phyloP scores from a whole-genome alignment of 2,113 vertebrate species.

The Microcebus jonahi region DNA sequence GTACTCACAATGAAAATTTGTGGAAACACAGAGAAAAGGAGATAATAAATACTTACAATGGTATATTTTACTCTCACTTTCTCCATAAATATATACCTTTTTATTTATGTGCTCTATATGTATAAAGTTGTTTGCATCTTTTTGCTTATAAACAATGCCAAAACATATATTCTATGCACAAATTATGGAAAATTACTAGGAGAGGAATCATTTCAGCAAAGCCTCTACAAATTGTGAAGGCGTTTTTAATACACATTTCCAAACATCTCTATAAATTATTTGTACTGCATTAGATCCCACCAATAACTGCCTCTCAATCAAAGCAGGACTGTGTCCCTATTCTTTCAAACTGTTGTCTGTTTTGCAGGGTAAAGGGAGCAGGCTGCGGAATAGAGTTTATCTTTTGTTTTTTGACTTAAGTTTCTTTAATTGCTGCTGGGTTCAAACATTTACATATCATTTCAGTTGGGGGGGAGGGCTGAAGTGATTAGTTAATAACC shows the following conservation, averaged over 20 bases:
- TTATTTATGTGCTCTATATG: neutral
- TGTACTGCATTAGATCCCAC: too few relatives aligned
- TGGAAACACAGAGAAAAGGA: neutral
- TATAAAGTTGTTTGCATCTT: neutral
- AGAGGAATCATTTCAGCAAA: neutral
- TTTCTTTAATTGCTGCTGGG: neutral
- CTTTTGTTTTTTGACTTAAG: slow-evolving; percentile 28
- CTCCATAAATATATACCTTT: neutral
- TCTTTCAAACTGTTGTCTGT: neutral
- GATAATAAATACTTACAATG: neutral
- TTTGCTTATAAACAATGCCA: neutral
- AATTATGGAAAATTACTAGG: neutral
- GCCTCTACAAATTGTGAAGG: neutral
- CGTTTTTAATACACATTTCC: neutral
- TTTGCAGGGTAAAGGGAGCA: neutral
- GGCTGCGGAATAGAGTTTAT: neutral
- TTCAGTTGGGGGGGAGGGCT: neutral
- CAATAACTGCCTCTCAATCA: neutral
- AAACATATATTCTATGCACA: neutral
- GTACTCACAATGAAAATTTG: neutral
- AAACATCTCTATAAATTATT: neutral
- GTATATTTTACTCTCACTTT: neutral
- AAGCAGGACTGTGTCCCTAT: neutral
- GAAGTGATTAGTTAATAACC: neutral
- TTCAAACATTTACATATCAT: neutral